A percentile compares a stretch with the other conserved stretches of the same genome.
Evolutionary conservation across 2,797 vertebrate genomes (phyloP).

Genomic region (Gephyroberyx darwinii): DNA sequence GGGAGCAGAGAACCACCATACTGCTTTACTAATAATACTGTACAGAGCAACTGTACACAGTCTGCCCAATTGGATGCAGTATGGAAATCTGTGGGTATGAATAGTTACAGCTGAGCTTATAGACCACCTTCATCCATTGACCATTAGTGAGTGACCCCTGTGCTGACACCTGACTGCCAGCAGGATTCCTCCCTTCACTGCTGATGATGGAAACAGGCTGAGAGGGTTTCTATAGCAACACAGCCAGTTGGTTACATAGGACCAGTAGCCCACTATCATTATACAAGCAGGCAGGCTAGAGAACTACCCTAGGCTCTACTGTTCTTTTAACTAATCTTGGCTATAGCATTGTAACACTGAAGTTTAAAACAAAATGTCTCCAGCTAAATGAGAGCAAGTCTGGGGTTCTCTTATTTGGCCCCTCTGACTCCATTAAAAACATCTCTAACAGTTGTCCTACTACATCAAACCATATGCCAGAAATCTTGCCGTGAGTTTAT

Average conservation of each 20-base stretch:
- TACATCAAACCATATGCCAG: no score
- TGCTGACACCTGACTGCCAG: conserved; percentile 35
- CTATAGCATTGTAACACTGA: not conserved
- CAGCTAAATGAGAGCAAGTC: no score
- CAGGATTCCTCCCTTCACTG: conserved; percentile 31
- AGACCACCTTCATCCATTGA: conserved; percentile 20
- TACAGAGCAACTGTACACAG: not conserved
- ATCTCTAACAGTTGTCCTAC: no score
- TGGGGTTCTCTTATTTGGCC: no score
- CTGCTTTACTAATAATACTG: not conserved
- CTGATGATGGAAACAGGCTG: conserved; percentile 39
- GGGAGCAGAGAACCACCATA: not conserved
- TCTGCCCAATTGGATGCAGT: not conserved
- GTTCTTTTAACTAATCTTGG: not conserved
- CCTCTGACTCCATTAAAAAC: no score
- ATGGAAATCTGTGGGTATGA: not conserved
- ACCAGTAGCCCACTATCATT: conserved; percentile 2
- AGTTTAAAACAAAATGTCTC: not conserved
- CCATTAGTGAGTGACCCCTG: conserved; percentile 37
- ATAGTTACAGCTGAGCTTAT: conserved; percentile 2
- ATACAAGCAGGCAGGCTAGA: conserved; percentile 3
- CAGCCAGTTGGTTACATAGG: conserved; percentile 28
- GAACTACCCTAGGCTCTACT: conserved; percentile 7
- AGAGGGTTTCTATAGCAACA: conserved; percentile 66
- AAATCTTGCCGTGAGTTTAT: no score